These are phyloP conservation scores for Danio tinwini DNA, from an alignment of 2,797 vertebrate genomes.

Conservation along the genomic window DNA sequence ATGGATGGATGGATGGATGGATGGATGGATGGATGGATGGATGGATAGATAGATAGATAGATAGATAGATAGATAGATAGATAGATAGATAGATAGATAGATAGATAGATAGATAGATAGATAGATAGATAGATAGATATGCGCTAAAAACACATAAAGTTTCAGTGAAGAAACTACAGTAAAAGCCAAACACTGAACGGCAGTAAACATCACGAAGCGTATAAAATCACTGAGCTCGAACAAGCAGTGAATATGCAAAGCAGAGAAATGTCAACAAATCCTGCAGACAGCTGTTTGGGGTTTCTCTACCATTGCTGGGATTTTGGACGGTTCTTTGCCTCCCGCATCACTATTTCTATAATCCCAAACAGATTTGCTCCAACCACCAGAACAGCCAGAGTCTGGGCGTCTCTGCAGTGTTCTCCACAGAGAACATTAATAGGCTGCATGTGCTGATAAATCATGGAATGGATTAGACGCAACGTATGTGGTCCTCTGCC, in stretches of 20 bases:
- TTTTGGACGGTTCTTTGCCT: conserved; percentile 76
- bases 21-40: too few relatives aligned
- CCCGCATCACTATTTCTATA: conserved; percentile 80
- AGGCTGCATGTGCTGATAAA: conserved; percentile 79
- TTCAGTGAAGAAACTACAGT: neutral
- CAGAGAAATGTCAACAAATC: conserved; percentile 60
- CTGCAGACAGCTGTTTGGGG: conserved; percentile 62
- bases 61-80: accelerated
- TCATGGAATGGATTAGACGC: conserved; percentile 80
- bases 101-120: neutral
- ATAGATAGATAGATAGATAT: accelerated
- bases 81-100: too few relatives aligned
- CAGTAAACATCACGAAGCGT: conserved; percentile 4
- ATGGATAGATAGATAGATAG: accelerated
- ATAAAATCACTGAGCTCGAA: conserved; percentile 19
- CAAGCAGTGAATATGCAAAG: conserved; percentile 34
- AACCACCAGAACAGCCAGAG: conserved; percentile 77
- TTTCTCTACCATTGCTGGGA: conserved; percentile 60
- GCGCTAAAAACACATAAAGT: neutral
- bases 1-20: too few relatives aligned
- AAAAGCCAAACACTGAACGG: conserved; percentile 14
- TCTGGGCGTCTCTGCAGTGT: conserved; percentile 76
- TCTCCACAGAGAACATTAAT: conserved; percentile 81
- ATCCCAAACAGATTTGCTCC: conserved; percentile 84
- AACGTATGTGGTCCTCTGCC: conserved; percentile 79